Conservation (phyloP, 1,140 invertebrate species). For the Galleria mellonella region DNA sequence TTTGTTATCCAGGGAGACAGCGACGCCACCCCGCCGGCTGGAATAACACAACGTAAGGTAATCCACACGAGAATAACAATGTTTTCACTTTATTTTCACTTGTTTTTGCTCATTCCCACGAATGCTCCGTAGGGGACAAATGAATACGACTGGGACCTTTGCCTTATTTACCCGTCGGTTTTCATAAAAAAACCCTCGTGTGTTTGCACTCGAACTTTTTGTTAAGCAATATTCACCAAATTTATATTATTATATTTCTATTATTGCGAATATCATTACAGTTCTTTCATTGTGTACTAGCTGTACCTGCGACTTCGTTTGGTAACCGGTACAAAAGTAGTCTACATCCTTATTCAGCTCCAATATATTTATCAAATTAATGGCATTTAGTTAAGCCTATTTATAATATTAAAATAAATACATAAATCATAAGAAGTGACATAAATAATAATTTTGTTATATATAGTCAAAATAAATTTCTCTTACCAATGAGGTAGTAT, state of each 20-base stretch:
- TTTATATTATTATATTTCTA: neutral
- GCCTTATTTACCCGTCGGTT: constrained; percentile 35
- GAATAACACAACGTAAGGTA: constrained; percentile 31
- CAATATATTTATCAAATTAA: too few relatives aligned
- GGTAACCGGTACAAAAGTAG: too few relatives aligned
- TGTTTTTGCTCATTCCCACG: constrained; percentile 44
- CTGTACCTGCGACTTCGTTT: too few relatives aligned
- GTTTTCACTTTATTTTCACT: constrained; percentile 48
- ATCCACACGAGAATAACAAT: constrained; percentile 51
- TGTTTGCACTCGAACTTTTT: constrained; percentile 11
- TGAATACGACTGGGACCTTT: constrained; percentile 32
- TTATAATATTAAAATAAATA: too few relatives aligned
- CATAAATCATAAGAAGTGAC: too few relatives aligned
- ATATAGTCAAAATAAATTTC: too few relatives aligned
- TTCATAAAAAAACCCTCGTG: constrained; percentile 19
- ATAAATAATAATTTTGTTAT: too few relatives aligned
- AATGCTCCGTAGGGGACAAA: constrained; percentile 31
- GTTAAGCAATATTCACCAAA: constrained; percentile 1
- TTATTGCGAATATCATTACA: too few relatives aligned
- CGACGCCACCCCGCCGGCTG: constrained; percentile 8
- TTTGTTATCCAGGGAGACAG: constrained; percentile 18
- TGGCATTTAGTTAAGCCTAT: too few relatives aligned
- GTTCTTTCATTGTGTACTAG: too few relatives aligned
- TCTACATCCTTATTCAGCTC: too few relatives aligned
- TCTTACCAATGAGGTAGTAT: too few relatives aligned